Evolutionary conservation across 2,888 invertebrate genomes (phyloP).

Genomic region (Pheosia tremula): DNA sequence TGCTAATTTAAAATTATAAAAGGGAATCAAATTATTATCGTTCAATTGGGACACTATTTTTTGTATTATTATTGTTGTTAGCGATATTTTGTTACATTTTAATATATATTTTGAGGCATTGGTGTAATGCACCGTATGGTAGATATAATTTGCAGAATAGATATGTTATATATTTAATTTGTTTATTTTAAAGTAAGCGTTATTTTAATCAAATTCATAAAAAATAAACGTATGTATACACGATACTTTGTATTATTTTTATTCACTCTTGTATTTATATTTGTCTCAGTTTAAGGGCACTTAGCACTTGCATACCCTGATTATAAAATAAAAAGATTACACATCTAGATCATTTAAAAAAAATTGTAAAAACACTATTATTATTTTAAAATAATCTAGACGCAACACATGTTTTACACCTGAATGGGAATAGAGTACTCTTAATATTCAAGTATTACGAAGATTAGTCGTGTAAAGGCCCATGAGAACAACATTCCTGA

Average conservation of each 20-base stretch:
- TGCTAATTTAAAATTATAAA: neutral
- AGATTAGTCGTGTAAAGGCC: too few relatives aligned
- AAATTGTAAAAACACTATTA: too few relatives aligned
- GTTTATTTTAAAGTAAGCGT: constrained; percentile 2
- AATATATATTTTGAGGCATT: neutral
- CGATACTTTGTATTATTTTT: neutral
- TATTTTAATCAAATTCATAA: neutral
- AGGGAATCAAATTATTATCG: neutral
- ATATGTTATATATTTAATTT: neutral
- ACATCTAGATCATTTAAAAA: too few relatives aligned
- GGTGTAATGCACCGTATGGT: neutral
- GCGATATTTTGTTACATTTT: constrained; percentile 14
- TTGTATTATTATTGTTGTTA: constrained; percentile 6
- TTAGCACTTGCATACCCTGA: too few relatives aligned
- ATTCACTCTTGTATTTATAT: neutral
- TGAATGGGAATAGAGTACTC: too few relatives aligned
- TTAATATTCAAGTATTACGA: too few relatives aligned
- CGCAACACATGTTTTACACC: too few relatives aligned
- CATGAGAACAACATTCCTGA: too few relatives aligned
- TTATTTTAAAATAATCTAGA: too few relatives aligned
- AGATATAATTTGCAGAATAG: neutral
- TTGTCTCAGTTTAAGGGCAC: too few relatives aligned
- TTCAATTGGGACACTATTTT: neutral
- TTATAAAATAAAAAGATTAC: too few relatives aligned
- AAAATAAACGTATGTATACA: constrained; percentile 4